Evolutionary conservation across 2,888 invertebrate genomes (phyloP), one percentile per base, ranked within the genome.

Genomic region (Automeris io): DNA sequence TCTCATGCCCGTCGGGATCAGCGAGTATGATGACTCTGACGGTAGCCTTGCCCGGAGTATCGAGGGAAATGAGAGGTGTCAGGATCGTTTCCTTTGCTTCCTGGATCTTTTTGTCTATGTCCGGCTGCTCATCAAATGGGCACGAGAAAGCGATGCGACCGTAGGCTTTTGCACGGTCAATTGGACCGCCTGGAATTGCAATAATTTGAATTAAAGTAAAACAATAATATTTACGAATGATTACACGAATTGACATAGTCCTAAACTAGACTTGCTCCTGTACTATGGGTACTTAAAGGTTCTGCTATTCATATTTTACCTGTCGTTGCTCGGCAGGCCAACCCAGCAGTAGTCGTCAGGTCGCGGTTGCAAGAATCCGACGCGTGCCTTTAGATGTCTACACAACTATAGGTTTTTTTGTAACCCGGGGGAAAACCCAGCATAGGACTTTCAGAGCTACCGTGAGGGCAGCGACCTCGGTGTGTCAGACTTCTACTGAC

Each of bases 1-100:
- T 99, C 88, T 99, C 99, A 74, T 98, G 98, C 0, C 91, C 95
- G 80, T 98, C 97, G 0, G 99, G 98, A 87, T 99, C 99, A 1
- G 96, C 96, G 2, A 99, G 85, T 60, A 99, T 99, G 40, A 99
- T 95, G 21, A 99, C 99, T 47, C 95, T 89, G 0, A 99, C 99
- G 0, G 96, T 95, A 0, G 98, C 98, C 76, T 99, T 99, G 32
- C 97, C 99, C 0, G 99, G 99, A 0, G 99, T 99, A 62, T 97
- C 96, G 47, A 99, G 82, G n/a, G 93, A 93, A 38, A 97, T 92
- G 12, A 98, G 86, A 0, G 97, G 96, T 0, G 95, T 98, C 8
- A 98, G 83, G 51, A 99, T 94, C 22, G 90, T 93, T 42, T 91
- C 89, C 4, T 91, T 89, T 1, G 89, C 90, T 3, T 91, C 90